phyloP scores from a whole-genome alignment of 2,888 invertebrate genomes.

The Cyclophora punctaria region DNA sequence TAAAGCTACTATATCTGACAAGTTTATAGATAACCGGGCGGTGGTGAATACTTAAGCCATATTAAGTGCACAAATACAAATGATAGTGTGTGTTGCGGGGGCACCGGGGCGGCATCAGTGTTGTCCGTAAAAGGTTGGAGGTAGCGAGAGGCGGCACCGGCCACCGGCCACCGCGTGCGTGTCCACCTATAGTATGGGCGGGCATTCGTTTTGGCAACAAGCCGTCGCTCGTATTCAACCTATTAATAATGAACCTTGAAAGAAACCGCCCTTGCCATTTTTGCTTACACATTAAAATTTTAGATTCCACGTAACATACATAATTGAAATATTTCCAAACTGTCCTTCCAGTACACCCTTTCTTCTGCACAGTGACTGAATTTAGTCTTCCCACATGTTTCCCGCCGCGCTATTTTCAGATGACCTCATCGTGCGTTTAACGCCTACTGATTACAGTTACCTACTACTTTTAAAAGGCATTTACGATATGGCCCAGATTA shows the following conservation, averaged over 20 bases:
- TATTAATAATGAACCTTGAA: slow-evolving; percentile 73
- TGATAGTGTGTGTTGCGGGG: too few relatives aligned
- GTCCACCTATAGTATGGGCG: slow-evolving; percentile 56
- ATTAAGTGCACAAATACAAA: too few relatives aligned
- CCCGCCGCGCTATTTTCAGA: slow-evolving; percentile 44
- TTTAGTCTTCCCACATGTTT: slow-evolving; percentile 36
- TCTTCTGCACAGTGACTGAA: slow-evolving; percentile 27
- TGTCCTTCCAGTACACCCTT: slow-evolving; percentile 34
- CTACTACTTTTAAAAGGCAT: slow-evolving; percentile 41
- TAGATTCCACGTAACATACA: slow-evolving; percentile 27
- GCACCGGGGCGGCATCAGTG: slow-evolving; percentile 13
- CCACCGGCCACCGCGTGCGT: slow-evolving; percentile 22
- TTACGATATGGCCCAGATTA: slow-evolving; percentile 27
- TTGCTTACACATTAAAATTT: slow-evolving; percentile 36
- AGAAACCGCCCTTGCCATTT: slow-evolving; percentile 67
- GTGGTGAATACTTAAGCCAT: too few relatives aligned
- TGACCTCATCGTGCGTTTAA: slow-evolving; percentile 50
- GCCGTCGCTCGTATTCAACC: slow-evolving; percentile 40
- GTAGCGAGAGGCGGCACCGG: slow-evolving; percentile 34
- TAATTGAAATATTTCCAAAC: slow-evolving; percentile 28
- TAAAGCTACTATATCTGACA: too few relatives aligned
- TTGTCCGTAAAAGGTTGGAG: slow-evolving; percentile 44
- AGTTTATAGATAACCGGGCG: too few relatives aligned
- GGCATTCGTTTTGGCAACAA: slow-evolving; percentile 63
- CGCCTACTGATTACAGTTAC: slow-evolving; percentile 34